Percentiles rank a stretch among this genome's conserved stretches.
Conservation (phyloP, 2,888 invertebrate genomes). For the Helleia helle region DNA sequence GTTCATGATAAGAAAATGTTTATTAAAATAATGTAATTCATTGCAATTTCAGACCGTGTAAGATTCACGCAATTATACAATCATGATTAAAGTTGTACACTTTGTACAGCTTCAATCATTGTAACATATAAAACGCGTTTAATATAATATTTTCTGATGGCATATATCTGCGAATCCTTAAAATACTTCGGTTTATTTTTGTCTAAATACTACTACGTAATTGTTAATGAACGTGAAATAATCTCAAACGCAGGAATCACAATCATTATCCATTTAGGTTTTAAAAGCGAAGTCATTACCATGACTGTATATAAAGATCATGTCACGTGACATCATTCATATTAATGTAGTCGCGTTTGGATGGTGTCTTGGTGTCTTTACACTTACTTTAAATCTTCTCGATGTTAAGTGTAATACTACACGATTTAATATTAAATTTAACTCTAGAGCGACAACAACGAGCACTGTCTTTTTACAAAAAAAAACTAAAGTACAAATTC, state of each 20-base stretch:
- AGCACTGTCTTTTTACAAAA: slow-evolving; percentile 51
- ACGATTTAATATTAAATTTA: slow-evolving; percentile 11
- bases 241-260: background rate
- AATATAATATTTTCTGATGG: too few species aligned
- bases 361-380: slow-evolving; percentile 47
- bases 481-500: slow-evolving; percentile 72
- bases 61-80: too few species aligned
- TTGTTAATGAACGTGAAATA: too few species aligned
- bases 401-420: slow-evolving; percentile 47
- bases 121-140: too few species aligned
- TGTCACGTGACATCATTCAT: slow-evolving; percentile 19
- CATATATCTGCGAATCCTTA: too few species aligned
- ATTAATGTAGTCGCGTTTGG: slow-evolving; percentile 27
- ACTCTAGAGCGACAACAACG: slow-evolving; percentile 36
- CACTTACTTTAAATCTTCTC: slow-evolving; percentile 43
- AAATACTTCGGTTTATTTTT: too few species aligned
- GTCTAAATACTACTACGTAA: too few species aligned
- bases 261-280: slow-evolving; percentile 7
- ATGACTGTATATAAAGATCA: slow-evolving; percentile 50
- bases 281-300: slow-evolving; percentile 28
- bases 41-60: background rate
- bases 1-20: background rate
- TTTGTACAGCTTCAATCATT: too few species aligned
- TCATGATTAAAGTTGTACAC: too few species aligned
- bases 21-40: background rate